Evolutionary conservation across 2,797 vertebrate genomes (phyloP).

Genomic region (Potorous gilbertii): DNA sequence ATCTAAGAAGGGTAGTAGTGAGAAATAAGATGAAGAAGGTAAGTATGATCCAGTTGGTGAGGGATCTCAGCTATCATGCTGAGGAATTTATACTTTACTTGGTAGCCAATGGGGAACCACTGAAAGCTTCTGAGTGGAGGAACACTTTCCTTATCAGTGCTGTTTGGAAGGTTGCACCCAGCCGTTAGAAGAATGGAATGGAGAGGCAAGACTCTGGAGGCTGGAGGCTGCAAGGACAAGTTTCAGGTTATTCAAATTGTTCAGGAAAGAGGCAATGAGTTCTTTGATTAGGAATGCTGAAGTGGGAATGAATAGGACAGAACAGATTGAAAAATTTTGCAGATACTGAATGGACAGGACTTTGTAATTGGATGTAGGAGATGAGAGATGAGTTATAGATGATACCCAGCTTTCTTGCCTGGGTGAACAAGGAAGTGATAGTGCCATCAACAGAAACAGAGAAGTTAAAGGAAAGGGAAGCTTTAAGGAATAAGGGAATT

Average conservation of each 20-base stretch:
- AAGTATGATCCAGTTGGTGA: not conserved
- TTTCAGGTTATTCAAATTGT: not conserved
- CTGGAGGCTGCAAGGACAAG: not conserved
- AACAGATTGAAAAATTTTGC: not conserved
- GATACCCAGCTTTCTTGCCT: not conserved
- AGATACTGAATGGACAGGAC: not conserved
- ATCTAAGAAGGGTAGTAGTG: not conserved
- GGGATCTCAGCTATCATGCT: not conserved
- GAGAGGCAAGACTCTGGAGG: not conserved
- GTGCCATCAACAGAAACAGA: not conserved
- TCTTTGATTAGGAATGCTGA: not conserved
- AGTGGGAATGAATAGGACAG: not conserved
- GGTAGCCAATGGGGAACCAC: not conserved
- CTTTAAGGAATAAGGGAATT: not conserved
- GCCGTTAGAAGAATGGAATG: not conserved
- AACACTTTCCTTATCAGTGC: not conserved
- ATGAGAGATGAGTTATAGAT: not conserved
- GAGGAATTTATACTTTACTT: not conserved
- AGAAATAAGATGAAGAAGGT: not conserved
- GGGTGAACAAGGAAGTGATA: not conserved
- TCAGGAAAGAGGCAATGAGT: not conserved
- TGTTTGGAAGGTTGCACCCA: not conserved
- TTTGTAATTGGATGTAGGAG: not conserved
- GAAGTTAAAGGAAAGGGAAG: not conserved
- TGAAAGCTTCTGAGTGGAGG: not conserved